Conservation (phyloP, 2,113 vertebrate species). For the Brienomyrus longianalis region DNA sequence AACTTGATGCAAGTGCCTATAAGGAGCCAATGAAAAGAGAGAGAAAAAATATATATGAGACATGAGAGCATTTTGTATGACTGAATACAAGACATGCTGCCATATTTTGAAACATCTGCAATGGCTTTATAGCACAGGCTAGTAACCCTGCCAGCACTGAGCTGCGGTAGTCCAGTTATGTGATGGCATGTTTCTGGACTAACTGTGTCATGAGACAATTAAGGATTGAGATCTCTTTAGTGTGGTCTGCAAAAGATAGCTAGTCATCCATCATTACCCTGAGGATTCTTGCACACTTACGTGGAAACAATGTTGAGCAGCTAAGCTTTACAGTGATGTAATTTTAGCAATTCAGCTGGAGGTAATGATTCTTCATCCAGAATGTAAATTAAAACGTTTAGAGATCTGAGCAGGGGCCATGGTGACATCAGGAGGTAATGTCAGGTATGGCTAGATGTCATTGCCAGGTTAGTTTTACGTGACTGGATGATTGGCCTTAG, state of each 20-base stretch:
- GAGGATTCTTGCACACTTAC: background rate
- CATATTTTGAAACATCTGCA: background rate
- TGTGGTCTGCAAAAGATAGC: background rate
- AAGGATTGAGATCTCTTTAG: background rate
- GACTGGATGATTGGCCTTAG: no score
- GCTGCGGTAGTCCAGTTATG: background rate
- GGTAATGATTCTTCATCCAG: no score
- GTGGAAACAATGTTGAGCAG: background rate
- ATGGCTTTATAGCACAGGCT: background rate
- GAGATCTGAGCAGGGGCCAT: no score
- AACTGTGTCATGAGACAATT: background rate
- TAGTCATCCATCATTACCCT: background rate
- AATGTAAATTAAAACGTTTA: no score
- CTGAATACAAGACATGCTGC: background rate
- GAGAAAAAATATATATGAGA: background rate
- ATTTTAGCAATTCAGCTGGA: no score
- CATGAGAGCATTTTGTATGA: background rate
- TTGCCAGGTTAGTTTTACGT: no score
- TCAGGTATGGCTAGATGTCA: no score
- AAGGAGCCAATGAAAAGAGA: background rate
- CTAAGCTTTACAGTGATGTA: background rate
- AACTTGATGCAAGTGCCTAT: background rate
- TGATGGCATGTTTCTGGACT: background rate
- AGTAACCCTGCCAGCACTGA: background rate
- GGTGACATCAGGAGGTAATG: no score